Evolutionary conservation across 1,140 invertebrate species (phyloP).

Genomic region (Diorhabda elongata): DNA sequence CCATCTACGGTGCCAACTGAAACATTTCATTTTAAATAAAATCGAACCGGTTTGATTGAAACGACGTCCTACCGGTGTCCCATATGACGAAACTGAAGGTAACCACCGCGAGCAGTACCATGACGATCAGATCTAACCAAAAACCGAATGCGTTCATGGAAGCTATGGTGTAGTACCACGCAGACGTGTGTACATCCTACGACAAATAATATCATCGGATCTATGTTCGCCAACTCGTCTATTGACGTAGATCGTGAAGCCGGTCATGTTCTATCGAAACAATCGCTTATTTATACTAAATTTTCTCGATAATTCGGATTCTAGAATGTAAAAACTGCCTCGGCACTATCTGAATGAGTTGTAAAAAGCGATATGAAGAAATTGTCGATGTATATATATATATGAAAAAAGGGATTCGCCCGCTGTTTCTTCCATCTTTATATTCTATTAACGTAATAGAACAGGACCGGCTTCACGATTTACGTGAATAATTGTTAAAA

Average conservation of each 20-base stretch:
- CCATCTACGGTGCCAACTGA: slow-evolving; percentile 37
- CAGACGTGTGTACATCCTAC: background rate
- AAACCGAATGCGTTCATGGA: background rate
- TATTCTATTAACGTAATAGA: background rate
- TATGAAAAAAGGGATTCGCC: background rate
- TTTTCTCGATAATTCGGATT: background rate
- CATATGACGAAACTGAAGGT: background rate
- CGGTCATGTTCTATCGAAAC: too few relatives aligned
- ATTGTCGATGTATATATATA: background rate
- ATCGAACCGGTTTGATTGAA: too few relatives aligned
- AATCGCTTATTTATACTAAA: background rate
- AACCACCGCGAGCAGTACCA: background rate
- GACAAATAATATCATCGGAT: background rate
- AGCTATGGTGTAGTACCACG: background rate
- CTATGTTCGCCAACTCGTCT: too few relatives aligned
- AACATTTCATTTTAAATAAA: background rate
- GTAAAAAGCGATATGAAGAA: too few relatives aligned
- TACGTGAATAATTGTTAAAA: slow-evolving; percentile 51
- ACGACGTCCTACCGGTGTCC: background rate
- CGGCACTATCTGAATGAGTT: too few relatives aligned
- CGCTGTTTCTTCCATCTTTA: background rate
- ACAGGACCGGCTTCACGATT: too few relatives aligned
- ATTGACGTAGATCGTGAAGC: too few relatives aligned
- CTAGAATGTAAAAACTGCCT: background rate
- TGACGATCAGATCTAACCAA: background rate